Percentiles rank a stretch among this genome's conserved stretches.
Conservation (phyloP, 1,140 invertebrate genomes). For the Drosophila triauraria region DNA sequence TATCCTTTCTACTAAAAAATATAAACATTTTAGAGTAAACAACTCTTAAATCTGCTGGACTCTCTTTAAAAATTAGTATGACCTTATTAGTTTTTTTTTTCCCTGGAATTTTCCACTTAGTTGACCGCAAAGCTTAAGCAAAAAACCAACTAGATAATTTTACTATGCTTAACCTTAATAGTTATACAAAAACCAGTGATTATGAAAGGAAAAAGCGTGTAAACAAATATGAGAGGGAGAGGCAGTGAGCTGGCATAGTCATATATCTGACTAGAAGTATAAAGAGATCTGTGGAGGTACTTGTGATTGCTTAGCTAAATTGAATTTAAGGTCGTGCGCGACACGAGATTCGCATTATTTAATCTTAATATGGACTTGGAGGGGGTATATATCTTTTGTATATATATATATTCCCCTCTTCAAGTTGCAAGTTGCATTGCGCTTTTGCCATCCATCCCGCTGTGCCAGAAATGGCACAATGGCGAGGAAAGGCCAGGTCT, state of each 20-base stretch:
- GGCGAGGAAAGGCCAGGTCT: slow-evolving; percentile 19
- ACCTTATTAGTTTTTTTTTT: background rate
- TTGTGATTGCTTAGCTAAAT: slow-evolving; percentile 59
- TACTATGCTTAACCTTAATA: slow-evolving; percentile 69
- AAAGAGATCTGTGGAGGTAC: slow-evolving; percentile 18
- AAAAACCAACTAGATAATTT: slow-evolving; percentile 34
- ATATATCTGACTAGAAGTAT: slow-evolving; percentile 7
- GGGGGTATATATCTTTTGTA: background rate
- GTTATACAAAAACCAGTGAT: slow-evolving; percentile 57
- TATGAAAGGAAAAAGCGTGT: slow-evolving; percentile 41
- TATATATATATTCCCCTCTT: background rate
- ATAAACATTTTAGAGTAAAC: too few relatives aligned
- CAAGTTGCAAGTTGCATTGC: slow-evolving; percentile 63
- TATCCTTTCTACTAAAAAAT: too few relatives aligned
- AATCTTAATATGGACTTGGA: slow-evolving; percentile 47
- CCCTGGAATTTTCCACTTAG: slow-evolving; percentile 18
- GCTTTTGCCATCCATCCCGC: slow-evolving; percentile 47
- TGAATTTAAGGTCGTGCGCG: slow-evolving; percentile 79
- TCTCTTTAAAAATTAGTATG: too few relatives aligned
- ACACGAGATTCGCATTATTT: slow-evolving; percentile 78
- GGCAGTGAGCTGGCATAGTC: background rate
- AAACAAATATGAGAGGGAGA: slow-evolving; percentile 56
- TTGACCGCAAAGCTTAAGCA: slow-evolving; percentile 10
- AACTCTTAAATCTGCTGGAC: too few relatives aligned
- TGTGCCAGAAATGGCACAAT: slow-evolving; percentile 73